Conservation (phyloP, 2,113 vertebrate genomes). For the Clinocottus analis region DNA sequence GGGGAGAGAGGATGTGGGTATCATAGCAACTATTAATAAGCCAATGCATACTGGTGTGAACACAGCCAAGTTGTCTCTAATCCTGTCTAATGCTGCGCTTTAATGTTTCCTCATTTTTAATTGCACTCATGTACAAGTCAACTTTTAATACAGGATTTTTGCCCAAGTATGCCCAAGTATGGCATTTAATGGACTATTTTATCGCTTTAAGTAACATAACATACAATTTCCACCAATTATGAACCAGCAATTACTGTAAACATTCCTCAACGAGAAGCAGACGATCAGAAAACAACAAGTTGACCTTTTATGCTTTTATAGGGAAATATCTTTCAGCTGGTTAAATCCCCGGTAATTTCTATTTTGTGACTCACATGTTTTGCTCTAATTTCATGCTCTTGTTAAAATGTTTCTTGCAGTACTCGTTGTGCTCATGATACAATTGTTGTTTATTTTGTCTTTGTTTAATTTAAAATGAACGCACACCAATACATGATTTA, state of each 20-base stretch:
- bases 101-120: constrained; percentile 31
- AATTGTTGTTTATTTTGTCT: constrained; percentile 29
- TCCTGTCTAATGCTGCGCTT: constrained; percentile 12
- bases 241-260: constrained; percentile 56
- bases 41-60: constrained; percentile 44
- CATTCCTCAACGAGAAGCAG: constrained; percentile 50
- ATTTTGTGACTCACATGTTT: constrained; percentile 53
- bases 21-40: constrained; percentile 81
- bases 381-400: constrained; percentile 51
- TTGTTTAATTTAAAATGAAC: constrained; percentile 29
- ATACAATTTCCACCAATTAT: constrained; percentile 54
- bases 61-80: constrained; percentile 25
- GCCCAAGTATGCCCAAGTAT: constrained; percentile 9
- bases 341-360: constrained; percentile 44
- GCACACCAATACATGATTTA: constrained; percentile 7
- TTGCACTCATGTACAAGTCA: constrained; percentile 5
- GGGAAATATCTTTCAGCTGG: constrained; percentile 64
- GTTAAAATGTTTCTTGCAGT: constrained; percentile 49
- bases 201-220: constrained; percentile 38
- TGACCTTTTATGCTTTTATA: constrained; percentile 65
- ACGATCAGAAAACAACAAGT: constrained; percentile 60
- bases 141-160: constrained; percentile 23
- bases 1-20: constrained; percentile 75
- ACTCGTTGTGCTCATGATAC: background rate
- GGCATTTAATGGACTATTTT: constrained; percentile 55